Percentiles rank a stretch among this genome's conserved stretches.
phyloP scores from a whole-genome alignment of 2,797 vertebrate genomes.

The Notoglanidium macrostoma region DNA sequence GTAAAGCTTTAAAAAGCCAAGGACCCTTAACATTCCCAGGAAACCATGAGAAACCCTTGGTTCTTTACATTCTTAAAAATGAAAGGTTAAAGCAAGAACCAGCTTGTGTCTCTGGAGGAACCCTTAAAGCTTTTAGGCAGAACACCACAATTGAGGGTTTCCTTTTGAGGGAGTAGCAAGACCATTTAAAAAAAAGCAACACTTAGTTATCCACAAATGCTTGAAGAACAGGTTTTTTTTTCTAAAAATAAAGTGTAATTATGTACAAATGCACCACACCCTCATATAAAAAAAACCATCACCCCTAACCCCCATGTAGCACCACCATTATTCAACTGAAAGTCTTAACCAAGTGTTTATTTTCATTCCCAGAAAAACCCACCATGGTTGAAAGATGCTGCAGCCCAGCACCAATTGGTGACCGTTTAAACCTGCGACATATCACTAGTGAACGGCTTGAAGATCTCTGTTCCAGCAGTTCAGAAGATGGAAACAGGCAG shows the following conservation, averaged over 20 bases:
- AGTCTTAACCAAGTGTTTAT: not conserved
- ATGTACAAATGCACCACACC: not conserved
- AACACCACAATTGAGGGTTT: not conserved
- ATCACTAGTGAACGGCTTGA: conserved; percentile 42
- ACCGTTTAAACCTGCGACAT: conserved; percentile 28
- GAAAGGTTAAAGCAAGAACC: not conserved
- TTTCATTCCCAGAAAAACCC: conserved; percentile 44
- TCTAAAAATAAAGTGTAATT: not conserved
- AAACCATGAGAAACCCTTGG: not conserved
- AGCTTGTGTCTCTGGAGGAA: not conserved
- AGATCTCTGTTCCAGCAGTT: conserved; percentile 41
- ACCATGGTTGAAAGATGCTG: conserved; percentile 53
- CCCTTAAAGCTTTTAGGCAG: not conserved
- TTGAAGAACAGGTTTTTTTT: not conserved
- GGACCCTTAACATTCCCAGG: not conserved
- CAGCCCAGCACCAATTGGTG: conserved; percentile 23
- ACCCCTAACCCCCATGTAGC: not conserved
- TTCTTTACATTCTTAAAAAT: not conserved
- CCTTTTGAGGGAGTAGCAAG: not conserved
- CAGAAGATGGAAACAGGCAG: conserved; percentile 54
- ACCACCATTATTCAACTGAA: not conserved
- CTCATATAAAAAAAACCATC: not conserved
- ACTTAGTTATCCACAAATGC: not conserved
- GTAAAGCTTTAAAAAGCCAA: not conserved
- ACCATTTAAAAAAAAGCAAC: not conserved